These are phyloP conservation scores for Labroides dimidiatus DNA, from an alignment of 2,797 vertebrate genomes.

Conservation along the genomic window DNA sequence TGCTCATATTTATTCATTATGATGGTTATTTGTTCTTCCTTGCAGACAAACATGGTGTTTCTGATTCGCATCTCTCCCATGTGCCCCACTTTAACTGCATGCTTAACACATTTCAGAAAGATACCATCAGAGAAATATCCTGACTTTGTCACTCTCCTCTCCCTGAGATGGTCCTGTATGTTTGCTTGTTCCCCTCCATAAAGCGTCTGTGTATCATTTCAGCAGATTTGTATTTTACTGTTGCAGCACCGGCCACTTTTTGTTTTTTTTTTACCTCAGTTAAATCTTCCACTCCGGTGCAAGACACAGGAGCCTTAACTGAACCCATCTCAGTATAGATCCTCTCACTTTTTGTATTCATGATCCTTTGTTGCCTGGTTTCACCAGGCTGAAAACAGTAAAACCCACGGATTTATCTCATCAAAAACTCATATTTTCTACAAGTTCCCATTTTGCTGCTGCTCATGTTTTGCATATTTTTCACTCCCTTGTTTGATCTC, in stretches of 20 bases:
- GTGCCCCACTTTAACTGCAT: slow-evolving; percentile 28
- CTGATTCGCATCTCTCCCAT: slow-evolving; percentile 22
- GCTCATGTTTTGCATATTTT: not conserved
- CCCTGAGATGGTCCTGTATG: not conserved
- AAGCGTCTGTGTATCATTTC: slow-evolving; percentile 20
- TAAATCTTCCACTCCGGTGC: slow-evolving; percentile 6
- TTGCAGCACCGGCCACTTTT: slow-evolving; percentile 3
- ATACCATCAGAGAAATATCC: slow-evolving; percentile 15
- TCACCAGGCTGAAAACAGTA: slow-evolving; percentile 23
- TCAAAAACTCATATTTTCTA: slow-evolving; percentile 2
- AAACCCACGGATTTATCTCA: slow-evolving; percentile 24
- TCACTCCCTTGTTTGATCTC: not conserved
- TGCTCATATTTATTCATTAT: slow-evolving; percentile 54
- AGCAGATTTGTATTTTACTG: slow-evolving; percentile 5
- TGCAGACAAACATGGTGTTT: slow-evolving; percentile 29
- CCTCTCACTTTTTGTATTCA: slow-evolving; percentile 26
- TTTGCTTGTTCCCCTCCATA: slow-evolving; percentile 5
- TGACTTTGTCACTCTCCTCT: slow-evolving; percentile 9
- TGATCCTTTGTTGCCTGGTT: slow-evolving; percentile 29
- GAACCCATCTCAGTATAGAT: slow-evolving; percentile 32
- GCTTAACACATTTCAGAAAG: slow-evolving; percentile 17
- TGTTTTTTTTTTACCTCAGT: slow-evolving; percentile 16
- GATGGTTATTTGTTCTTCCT: slow-evolving; percentile 46
- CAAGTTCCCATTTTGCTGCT: slow-evolving; percentile 11
- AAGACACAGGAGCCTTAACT: slow-evolving; percentile 14